Base-by-base conservation (phyloP, 1,140 invertebrate species). In the Monochamus saltuarius region DNA sequence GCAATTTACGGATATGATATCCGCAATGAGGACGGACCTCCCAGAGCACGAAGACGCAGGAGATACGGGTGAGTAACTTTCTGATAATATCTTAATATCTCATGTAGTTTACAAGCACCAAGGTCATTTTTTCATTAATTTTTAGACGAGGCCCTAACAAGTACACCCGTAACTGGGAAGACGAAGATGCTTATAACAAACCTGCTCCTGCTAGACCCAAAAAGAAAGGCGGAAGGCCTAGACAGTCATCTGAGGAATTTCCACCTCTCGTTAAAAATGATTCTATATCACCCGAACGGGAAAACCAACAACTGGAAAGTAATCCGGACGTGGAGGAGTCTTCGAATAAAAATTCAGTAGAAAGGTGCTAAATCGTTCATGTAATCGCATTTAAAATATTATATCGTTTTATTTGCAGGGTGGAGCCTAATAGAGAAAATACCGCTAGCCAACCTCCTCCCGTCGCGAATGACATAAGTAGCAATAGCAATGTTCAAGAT, bases 1-100 rank as follows among this genome's bases (percentile, higher is more conserved):
- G 84, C 88, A 1, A 83, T 90, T 38, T 98, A 98, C 77, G 95
- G 95, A 3, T 98, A 97, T 78, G 95, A 98, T 72, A 98, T 98
- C 52, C 80, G 94, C 49, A 91, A 89, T 67, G 91, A 95, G 78
- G 94, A 97, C 74, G 91, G 91, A 0, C 89, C 93, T 13, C 93
- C 94, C 8, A 84, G 92, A 68, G 91, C 92, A 0, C 80, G 92
- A 47, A 85, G 92, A 66, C 86, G 91, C 60, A 81, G 91, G 65
- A 80, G 90, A 79, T 95, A 95, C 77, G 91, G 90, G 89, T 92
- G 78, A 81, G 69, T 72, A 7, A 9, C 22, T 29, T 6, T 3
- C 6, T 29, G 6, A 29, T 29, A 29, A 29, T 29, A 3, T 3
- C 22, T 29, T n/a, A n/a, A n/a, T n/a, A n/a, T n/a, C n/a, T n/a